phyloP scores from a whole-genome alignment of 1,140 invertebrate genomes.

The Zaprionus camerounensis region DNA sequence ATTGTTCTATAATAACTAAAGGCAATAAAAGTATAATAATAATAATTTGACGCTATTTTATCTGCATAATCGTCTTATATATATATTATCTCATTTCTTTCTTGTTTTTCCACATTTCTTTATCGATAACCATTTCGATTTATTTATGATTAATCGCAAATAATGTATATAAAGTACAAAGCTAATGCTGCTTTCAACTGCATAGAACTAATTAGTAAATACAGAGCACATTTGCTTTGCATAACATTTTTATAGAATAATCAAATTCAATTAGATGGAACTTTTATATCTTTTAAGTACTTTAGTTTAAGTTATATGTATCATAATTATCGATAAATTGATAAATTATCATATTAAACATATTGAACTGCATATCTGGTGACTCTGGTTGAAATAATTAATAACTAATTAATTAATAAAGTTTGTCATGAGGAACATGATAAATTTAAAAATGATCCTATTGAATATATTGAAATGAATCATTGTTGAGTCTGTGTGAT shows the following conservation, averaged over 20 bases:
- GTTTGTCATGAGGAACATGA: too few relatives aligned
- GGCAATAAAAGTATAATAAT: background rate
- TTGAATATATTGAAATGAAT: background rate
- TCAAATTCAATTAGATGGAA: background rate
- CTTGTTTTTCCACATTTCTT: background rate
- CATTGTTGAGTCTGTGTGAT: too few relatives aligned
- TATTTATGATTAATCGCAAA: background rate
- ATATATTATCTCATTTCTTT: constrained; percentile 6
- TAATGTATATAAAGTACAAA: background rate
- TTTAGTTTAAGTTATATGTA: background rate
- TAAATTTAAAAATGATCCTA: too few relatives aligned
- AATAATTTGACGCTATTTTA: constrained; percentile 49
- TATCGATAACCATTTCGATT: background rate
- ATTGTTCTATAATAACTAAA: constrained; percentile 15
- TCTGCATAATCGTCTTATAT: constrained; percentile 17
- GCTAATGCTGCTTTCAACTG: background rate
- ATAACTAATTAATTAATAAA: too few relatives aligned
- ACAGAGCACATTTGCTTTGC: background rate
- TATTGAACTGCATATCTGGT: background rate
- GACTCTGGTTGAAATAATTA: too few relatives aligned
- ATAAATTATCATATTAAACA: background rate
- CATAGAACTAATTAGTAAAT: background rate
- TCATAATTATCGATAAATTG: too few relatives aligned
- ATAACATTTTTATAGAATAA: background rate
- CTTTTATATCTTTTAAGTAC: background rate